phyloP scores from a whole-genome alignment of 2,113 vertebrate species.

The Casuarius casuarius region DNA sequence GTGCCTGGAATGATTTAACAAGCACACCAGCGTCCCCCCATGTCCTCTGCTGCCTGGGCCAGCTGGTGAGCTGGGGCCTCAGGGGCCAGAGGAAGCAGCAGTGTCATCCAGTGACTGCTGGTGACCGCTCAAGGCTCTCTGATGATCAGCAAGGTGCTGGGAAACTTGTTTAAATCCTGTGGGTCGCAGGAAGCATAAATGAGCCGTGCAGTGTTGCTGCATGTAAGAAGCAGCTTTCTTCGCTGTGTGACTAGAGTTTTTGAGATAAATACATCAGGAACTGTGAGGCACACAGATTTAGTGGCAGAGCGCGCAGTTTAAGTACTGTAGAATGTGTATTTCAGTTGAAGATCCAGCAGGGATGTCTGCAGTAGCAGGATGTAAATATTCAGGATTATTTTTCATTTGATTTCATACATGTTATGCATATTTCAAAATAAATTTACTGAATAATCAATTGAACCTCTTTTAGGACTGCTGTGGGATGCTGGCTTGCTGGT shows the following conservation, averaged over 20 bases:
- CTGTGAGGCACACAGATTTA: background rate
- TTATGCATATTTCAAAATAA: background rate
- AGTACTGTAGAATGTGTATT: background rate
- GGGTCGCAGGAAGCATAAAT: background rate
- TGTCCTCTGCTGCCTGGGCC: accelerated
- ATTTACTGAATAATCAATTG: background rate
- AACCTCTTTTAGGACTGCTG: background rate
- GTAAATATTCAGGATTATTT: background rate
- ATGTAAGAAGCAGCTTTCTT: background rate
- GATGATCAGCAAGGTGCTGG: accelerated
- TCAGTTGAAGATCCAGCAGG: background rate
- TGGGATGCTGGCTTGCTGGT: background rate
- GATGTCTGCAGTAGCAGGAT: background rate
- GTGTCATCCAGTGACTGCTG: background rate
- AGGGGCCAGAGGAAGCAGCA: background rate
- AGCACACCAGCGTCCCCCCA: accelerated
- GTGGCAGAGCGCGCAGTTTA: background rate
- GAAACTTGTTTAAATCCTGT: background rate
- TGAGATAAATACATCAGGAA: background rate
- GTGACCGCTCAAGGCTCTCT: background rate
- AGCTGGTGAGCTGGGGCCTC: background rate
- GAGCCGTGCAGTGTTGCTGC: background rate
- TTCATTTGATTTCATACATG: background rate
- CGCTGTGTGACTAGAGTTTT: background rate
- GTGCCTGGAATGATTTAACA: background rate